Conservation (phyloP, 2,113 vertebrate genomes). For the Gracilinanus agilis region DNA sequence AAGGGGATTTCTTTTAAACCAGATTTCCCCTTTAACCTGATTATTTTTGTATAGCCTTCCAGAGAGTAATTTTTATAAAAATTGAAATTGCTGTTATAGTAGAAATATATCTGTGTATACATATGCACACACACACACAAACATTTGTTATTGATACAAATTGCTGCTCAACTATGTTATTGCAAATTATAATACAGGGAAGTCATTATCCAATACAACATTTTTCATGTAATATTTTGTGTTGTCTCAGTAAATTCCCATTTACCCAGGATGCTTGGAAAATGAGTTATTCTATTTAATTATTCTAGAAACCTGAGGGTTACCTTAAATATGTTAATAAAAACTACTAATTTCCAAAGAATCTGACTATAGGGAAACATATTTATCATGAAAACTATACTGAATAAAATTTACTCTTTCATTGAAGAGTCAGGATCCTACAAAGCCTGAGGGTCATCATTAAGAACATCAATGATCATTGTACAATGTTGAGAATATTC, state of each 20-base stretch:
- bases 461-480: background rate
- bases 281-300: background rate
- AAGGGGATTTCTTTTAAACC: background rate
- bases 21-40: background rate
- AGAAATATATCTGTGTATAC: background rate
- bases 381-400: background rate
- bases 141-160: background rate
- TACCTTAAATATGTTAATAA: background rate
- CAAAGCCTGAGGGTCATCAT: background rate
- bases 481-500: constrained; percentile 1
- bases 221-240: constrained; percentile 15
- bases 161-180: background rate
- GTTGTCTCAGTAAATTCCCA: constrained; percentile 25
- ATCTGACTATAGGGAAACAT: background rate
- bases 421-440: background rate
- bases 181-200: background rate
- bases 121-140: background rate
- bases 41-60: background rate
- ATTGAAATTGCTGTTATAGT: background rate
- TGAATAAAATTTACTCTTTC: background rate
- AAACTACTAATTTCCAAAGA: constrained; percentile 39
- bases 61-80: constrained; percentile 21
- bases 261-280: background rate
- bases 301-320: background rate
- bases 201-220: background rate